Percentiles rank a stretch among this genome's conserved stretches.
Conservation (phyloP, 2,888 invertebrate species). For the Cremastinae sp. region DNA sequence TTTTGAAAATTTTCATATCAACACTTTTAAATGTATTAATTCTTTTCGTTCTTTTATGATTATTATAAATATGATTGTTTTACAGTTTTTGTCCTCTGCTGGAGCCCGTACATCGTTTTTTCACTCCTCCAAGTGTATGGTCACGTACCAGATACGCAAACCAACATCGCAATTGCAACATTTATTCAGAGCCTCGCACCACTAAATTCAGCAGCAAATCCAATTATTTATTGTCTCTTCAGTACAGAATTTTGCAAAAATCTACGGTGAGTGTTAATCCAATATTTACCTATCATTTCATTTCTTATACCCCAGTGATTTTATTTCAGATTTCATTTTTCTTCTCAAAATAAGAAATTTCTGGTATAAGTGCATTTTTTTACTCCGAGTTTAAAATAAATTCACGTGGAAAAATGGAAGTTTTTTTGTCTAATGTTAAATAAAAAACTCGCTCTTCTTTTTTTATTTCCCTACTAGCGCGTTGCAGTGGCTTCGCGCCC, state of each 20-base stretch:
- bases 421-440: no score
- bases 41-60: not conserved
- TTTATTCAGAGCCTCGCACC: slow-evolving; percentile 96
- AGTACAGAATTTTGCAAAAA: slow-evolving; percentile 93
- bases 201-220: slow-evolving; percentile 96
- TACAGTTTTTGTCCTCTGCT: slow-evolving; percentile 96
- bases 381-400: no score
- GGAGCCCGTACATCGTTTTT: slow-evolving; percentile 97
- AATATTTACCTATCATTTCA: not conserved
- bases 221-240: slow-evolving; percentile 96
- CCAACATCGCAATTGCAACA: slow-evolving; percentile 91
- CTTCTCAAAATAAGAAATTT: slow-evolving; percentile 1
- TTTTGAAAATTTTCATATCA: no score
- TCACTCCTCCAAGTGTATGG: slow-evolving; percentile 94
- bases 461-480: no score
- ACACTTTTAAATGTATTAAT: no score
- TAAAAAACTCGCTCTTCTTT: no score
- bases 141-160: slow-evolving; percentile 89
- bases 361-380: no score
- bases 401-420: no score
- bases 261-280: slow-evolving; percentile 84
- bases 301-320: not conserved
- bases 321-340: not conserved
- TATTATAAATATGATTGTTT: slow-evolving; percentile 1
- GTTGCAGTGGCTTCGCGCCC: no score